Base-by-base conservation (phyloP, 2,797 vertebrate genomes). In the Chrosomus eos region DNA sequence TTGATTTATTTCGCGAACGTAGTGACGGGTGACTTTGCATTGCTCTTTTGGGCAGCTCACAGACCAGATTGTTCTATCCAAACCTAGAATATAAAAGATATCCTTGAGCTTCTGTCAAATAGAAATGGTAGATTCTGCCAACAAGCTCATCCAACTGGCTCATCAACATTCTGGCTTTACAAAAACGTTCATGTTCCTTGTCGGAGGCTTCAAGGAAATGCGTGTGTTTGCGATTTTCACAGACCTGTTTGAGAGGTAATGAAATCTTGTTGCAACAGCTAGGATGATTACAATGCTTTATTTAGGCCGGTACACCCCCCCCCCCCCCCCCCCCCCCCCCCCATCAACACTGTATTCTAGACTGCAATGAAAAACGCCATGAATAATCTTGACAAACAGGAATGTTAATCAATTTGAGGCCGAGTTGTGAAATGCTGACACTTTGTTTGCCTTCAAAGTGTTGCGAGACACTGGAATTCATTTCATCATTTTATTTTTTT, bases 211-310 rank as follows among this genome's bases (percentile, higher is more conserved):
- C 23, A 48, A 71, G 80, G n/a, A 77, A 70, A 48, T 58, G 79
- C 55, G 9, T 33, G 82, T 83, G 72, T 68, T 75, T 83, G 82
- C 62, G 48, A 77, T 77, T 83, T 83, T 68, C 73, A 43, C 48
- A 77, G 73, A 68, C 45, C 31, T 58, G 62, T 77, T 76, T 43
- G 45, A 67, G 45, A 77, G 36, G 66, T 78, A 85, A 85, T 70
- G 82, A 83, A 85, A 72, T 83, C 58, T 64, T 77, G 72, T 77
- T 55, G 66, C 83, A 81, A 76, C 80, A 75, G 83, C 78, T 45
- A 64, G 71, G 74, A 60, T 81, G 70, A 87, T 72, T 81, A 81
- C 66, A 84, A 72, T 78, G 82, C 48, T 87, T 87, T 83, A 75
- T 81, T 84, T 68, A 84, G 70, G 60, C 70, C 3, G 33, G 10